Conservation (phyloP, 2,888 invertebrate species). For the Drosophila monieri region DNA sequence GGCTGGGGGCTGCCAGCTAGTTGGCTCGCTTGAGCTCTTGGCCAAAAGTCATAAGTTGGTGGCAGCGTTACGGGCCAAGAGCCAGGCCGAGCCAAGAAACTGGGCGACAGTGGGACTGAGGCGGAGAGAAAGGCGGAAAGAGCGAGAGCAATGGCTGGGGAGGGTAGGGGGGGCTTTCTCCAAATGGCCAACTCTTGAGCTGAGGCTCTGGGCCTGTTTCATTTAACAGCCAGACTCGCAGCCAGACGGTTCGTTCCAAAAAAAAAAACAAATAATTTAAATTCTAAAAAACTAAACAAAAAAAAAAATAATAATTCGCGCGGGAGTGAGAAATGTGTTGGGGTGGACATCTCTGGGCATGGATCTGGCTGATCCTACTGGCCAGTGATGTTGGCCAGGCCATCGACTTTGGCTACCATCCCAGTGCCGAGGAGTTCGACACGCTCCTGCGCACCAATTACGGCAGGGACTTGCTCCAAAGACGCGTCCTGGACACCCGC, state of each 20-base stretch:
- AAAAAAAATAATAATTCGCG: neutral
- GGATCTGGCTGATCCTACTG: conserved; percentile 2
- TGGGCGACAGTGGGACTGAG: neutral
- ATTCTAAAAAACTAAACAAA: neutral
- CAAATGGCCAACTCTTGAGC: conserved; percentile 31
- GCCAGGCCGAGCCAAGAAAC: conserved; percentile 51
- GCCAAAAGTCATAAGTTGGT: neutral
- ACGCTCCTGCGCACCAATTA: conserved; percentile 53
- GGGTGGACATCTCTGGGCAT: neutral
- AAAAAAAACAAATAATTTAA: neutral
- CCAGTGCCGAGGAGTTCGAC: conserved; percentile 82
- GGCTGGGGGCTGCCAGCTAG: neutral
- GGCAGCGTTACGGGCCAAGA: conserved; percentile 70
- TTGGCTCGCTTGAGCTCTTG: neutral
- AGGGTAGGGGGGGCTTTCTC: conserved; percentile 50
- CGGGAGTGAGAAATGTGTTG: neutral
- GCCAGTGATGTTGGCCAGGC: conserved; percentile 57
- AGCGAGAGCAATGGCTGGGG: neutral
- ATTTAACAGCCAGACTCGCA: conserved; percentile 66
- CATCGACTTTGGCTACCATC: conserved; percentile 81
- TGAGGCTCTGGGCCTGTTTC: conserved; percentile 52
- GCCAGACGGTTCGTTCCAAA: conserved; percentile 60
- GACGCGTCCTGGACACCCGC: conserved; percentile 22
- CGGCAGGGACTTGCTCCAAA: conserved; percentile 16
- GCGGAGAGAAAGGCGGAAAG: neutral